Evolutionary conservation across 2,113 vertebrate species (phyloP).

Genomic region (Coreoperca whiteheadi): DNA sequence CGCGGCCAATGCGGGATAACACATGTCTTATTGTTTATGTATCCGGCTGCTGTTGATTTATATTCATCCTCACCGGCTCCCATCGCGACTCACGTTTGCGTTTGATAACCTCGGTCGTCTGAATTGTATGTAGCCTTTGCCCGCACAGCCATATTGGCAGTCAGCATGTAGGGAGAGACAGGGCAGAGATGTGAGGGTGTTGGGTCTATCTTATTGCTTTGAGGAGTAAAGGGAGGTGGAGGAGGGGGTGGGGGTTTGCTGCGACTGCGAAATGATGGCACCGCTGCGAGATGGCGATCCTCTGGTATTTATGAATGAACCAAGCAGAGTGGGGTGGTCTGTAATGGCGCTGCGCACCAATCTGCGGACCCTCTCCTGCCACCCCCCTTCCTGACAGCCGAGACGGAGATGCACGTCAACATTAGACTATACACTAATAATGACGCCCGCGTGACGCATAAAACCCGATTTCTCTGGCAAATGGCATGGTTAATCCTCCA

Average conservation of each 20-base stretch:
- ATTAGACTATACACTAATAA: slow-evolving; percentile 39
- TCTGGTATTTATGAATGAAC: slow-evolving; percentile 86
- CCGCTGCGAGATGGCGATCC: slow-evolving; percentile 79
- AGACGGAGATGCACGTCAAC: slow-evolving; percentile 47
- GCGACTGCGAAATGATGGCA: slow-evolving; percentile 74
- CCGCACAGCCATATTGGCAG: slow-evolving; percentile 73
- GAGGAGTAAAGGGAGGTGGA: slow-evolving; percentile 55
- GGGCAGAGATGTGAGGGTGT: slow-evolving; percentile 45
- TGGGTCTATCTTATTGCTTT: slow-evolving; percentile 67
- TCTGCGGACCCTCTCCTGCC: slow-evolving; percentile 58
- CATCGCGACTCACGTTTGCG: neutral
- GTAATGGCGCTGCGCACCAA: slow-evolving; percentile 80
- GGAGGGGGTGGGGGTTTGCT: neutral
- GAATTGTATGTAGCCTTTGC: slow-evolving; percentile 24
- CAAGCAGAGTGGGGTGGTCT: slow-evolving; percentile 67
- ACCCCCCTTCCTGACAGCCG: slow-evolving; percentile 41
- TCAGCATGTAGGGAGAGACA: slow-evolving; percentile 39
- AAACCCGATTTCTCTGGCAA: slow-evolving; percentile 62
- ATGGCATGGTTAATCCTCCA: slow-evolving; percentile 71
- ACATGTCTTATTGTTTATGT: neutral
- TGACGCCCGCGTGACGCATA: slow-evolving; percentile 79
- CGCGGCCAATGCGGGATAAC: slow-evolving; percentile 7
- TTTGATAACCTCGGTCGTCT: slow-evolving; percentile 19
- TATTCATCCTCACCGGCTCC: neutral
- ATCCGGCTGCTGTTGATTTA: neutral